phyloP scores from a whole-genome alignment of 2,888 invertebrate genomes.

The Blastobasis adustella region DNA sequence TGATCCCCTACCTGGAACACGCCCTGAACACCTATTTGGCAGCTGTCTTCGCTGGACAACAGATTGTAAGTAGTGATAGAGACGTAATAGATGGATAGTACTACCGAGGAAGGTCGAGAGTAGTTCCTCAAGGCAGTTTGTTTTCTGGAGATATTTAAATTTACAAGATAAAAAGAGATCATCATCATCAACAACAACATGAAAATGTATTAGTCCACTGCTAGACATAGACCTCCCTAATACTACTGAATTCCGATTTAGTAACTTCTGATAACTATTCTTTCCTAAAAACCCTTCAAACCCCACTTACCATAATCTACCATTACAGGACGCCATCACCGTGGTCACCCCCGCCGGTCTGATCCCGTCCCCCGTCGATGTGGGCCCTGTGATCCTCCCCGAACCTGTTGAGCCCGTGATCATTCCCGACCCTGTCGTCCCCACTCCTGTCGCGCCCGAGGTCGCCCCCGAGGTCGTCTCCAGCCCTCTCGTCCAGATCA shows the following conservation, averaged over 20 bases:
- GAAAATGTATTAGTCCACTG: no score
- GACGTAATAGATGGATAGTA: background rate
- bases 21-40: slow-evolving; percentile 25
- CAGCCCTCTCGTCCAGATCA: slow-evolving; percentile 44
- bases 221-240: no score
- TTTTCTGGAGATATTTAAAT: no score
- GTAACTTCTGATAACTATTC: no score
- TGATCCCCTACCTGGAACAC: slow-evolving; percentile 20
- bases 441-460: slow-evolving; percentile 22
- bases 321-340: background rate
- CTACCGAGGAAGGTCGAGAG: no score
- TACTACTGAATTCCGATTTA: no score
- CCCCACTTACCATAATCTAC: background rate
- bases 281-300: no score
- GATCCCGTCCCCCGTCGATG: slow-evolving; percentile 11
- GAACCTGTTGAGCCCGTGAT: slow-evolving; percentile 11
- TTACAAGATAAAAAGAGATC: no score
- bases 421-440: slow-evolving; percentile 14
- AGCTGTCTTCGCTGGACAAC: slow-evolving; percentile 15
- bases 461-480: slow-evolving; percentile 14
- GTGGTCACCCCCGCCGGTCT: slow-evolving; percentile 10
- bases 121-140: no score
- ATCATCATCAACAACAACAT: no score
- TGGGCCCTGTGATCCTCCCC: background rate
- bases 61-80: slow-evolving; percentile 13